Conservation (phyloP, 1,140 invertebrate genomes). For the Marisa cornuarietis region DNA sequence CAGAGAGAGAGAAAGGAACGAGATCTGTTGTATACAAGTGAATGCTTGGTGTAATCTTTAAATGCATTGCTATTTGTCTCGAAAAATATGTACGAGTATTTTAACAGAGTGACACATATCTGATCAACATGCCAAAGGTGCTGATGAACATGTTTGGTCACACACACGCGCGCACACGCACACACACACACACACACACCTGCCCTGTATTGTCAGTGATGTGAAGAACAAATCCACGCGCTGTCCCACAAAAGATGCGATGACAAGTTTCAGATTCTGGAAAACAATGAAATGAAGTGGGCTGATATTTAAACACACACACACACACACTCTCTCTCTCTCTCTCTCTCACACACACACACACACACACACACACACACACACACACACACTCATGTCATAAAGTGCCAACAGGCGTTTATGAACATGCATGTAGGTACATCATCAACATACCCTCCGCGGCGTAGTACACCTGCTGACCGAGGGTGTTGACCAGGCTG, state of each 20-base stretch:
- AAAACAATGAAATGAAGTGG: background rate
- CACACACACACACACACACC: background rate
- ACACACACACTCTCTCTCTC: background rate
- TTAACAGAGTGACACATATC: no score
- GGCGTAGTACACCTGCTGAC: conserved; percentile 85
- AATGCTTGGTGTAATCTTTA: background rate
- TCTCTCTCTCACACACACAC: background rate
- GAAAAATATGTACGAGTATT: no score
- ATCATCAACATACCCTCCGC: conserved; percentile 70
- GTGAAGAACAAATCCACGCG: conserved; percentile 84
- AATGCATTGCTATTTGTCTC: background rate
- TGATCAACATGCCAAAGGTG: background rate
- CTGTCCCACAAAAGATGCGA: conserved; percentile 79
- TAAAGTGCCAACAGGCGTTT: background rate
- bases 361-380: background rate
- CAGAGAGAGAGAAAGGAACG: background rate
- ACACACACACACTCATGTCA: background rate
- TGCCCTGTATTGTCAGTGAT: conserved; percentile 76
- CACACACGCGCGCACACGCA: background rate
- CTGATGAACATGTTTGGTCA: background rate
- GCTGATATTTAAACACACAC: background rate
- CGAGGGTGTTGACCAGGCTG: conserved; percentile 76
- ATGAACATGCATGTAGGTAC: background rate
- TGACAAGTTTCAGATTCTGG: conserved; percentile 71
- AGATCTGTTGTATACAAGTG: no score